These are phyloP conservation scores for Heliothis peltigera DNA, from an alignment of 2,888 invertebrate genomes.

Conservation along the genomic window DNA sequence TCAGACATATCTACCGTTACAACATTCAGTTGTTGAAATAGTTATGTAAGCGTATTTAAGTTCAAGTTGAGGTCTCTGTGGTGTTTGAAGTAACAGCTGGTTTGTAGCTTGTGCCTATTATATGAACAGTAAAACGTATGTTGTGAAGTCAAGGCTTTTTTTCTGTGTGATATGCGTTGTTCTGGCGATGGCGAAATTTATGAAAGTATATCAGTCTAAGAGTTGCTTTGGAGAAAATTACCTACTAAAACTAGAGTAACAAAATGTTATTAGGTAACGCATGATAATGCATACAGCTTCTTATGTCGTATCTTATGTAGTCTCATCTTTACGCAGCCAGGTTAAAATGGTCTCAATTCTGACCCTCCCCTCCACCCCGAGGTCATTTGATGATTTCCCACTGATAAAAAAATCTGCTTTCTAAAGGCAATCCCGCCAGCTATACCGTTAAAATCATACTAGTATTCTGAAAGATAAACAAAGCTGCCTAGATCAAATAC, in stretches of 20 bases:
- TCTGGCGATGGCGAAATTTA: constrained; percentile 18
- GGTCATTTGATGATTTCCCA: too few species aligned
- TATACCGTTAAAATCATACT: background rate
- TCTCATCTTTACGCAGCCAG: too few species aligned
- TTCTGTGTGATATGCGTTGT: constrained; percentile 32
- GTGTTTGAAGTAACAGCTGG: constrained; percentile 23
- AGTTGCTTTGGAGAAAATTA: background rate
- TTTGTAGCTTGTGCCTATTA: constrained; percentile 25
- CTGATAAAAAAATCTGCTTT: too few species aligned
- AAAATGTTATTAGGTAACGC: too few species aligned
- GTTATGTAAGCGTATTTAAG: constrained; percentile 33
- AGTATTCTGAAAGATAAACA: background rate
- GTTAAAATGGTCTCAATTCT: too few species aligned
- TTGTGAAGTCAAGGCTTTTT: constrained; percentile 32
- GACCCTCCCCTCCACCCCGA: too few species aligned
- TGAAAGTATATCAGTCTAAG: constrained; percentile 15
- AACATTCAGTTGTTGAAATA: constrained; percentile 28
- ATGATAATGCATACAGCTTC: too few species aligned
- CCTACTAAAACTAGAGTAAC: too few species aligned
- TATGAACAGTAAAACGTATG: constrained; percentile 24
- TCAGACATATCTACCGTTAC: constrained; percentile 10
- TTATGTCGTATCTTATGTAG: too few species aligned
- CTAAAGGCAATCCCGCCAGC: background rate
- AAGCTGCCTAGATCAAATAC: constrained; percentile 14
- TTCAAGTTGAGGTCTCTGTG: constrained; percentile 42